These are phyloP conservation scores for Hydra vulgaris DNA, from an alignment of 30 jellyfish, hydroid and myxozoan species.

Conservation along the genomic window DNA sequence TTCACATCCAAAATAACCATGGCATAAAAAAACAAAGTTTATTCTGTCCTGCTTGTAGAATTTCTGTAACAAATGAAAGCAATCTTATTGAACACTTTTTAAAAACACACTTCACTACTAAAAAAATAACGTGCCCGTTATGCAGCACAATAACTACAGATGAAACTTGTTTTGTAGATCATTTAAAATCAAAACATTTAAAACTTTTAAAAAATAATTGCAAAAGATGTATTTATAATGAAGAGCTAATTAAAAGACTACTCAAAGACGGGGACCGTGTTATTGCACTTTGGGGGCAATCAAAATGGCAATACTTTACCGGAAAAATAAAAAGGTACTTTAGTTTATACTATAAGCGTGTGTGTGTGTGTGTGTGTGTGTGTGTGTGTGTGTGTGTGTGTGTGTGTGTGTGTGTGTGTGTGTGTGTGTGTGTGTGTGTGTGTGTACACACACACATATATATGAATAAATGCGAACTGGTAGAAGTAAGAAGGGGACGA, in stretches of 20 bases:
- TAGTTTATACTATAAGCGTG: neutral
- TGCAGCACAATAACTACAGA: neutral
- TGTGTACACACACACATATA: too few species aligned
- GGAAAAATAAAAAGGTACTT: constrained; percentile 34
- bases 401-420: constrained; percentile 3
- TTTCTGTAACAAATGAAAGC: neutral
- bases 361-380: constrained; percentile 7
- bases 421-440: neutral
- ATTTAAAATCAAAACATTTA: neutral
- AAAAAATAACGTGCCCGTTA: neutral
- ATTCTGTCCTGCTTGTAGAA: neutral
- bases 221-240: neutral
- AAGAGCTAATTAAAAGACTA: constrained; percentile 17
- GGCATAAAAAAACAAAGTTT: neutral
- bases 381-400: constrained; percentile 12
- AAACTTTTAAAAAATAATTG: neutral
- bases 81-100: neutral
- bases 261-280: constrained; percentile 57
- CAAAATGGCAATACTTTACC: constrained; percentile 76
- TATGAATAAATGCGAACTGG: too few species aligned
- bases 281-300: constrained; percentile 64
- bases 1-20: neutral
- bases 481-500: too few species aligned
- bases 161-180: neutral
- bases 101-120: neutral